Percentiles rank a stretch among this genome's conserved stretches.
Evolutionary conservation across 2,797 vertebrate genomes (phyloP).

Genomic region (Limosa lapponica): DNA sequence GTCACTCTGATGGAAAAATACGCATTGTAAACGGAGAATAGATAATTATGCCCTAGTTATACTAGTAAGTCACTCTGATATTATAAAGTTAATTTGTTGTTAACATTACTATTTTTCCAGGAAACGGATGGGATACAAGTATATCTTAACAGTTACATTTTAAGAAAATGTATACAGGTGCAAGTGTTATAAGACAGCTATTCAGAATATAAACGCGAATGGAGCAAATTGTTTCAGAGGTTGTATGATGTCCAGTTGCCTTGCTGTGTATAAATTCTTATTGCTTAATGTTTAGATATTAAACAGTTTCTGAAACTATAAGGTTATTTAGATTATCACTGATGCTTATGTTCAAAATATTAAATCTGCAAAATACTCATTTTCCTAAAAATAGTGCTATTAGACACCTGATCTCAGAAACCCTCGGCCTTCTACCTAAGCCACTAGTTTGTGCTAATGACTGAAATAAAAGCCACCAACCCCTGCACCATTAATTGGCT

Average conservation of each 20-base stretch:
- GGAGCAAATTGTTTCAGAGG: background rate
- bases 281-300: background rate
- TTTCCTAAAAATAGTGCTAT: background rate
- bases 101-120: background rate
- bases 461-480: background rate
- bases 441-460: background rate
- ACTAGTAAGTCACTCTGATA: background rate
- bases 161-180: background rate
- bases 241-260: background rate
- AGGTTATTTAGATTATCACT: background rate
- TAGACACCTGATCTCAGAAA: background rate
- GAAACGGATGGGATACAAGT: background rate
- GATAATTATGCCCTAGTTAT: background rate
- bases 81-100: background rate
- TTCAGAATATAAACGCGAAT: background rate
- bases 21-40: background rate
- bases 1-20: background rate
- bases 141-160: background rate
- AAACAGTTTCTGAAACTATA: background rate
- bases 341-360: background rate
- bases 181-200: background rate
- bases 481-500: background rate
- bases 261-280: background rate
- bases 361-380: background rate
- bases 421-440: background rate